Percentiles rank a stretch among this genome's conserved stretches.
Conservation (phyloP, 1,140 invertebrate species). For the Hylaeus anthracinus region DNA sequence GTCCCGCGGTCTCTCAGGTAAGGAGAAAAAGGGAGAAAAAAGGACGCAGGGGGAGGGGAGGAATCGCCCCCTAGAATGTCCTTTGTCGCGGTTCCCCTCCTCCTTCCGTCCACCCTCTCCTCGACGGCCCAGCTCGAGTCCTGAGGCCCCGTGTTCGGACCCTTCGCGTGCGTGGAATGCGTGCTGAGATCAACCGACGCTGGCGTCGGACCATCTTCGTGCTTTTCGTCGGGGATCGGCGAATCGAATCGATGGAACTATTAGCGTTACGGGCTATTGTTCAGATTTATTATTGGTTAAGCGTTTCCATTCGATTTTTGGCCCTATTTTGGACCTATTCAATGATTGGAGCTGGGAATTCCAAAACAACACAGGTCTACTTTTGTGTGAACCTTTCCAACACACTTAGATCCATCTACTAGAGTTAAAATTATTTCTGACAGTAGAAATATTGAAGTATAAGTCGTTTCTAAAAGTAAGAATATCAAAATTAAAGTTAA, state of each 20-base stretch:
- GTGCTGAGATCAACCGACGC: slow-evolving; percentile 36
- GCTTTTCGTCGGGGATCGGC: slow-evolving; percentile 1
- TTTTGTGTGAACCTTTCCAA: too few species aligned
- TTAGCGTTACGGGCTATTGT: neutral
- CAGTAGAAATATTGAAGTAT: too few species aligned
- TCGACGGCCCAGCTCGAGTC: slow-evolving; percentile 40
- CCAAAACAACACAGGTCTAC: too few species aligned
- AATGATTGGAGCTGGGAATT: too few species aligned
- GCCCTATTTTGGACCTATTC: too few species aligned
- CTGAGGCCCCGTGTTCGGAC: slow-evolving; percentile 50
- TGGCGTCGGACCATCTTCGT: neutral
- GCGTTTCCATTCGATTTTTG: too few species aligned
- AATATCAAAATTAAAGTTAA: too few species aligned
- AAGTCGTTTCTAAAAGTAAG: too few species aligned
- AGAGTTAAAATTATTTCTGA: too few species aligned
- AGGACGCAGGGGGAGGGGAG: slow-evolving; percentile 9
- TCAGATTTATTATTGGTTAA: too few species aligned
- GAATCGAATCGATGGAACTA: too few species aligned
- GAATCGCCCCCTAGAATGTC: slow-evolving; percentile 72
- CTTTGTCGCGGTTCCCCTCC: slow-evolving; percentile 69
- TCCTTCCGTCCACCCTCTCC: slow-evolving; percentile 45
- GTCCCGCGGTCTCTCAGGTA: slow-evolving; percentile 62
- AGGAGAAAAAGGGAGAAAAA: slow-evolving; percentile 58
- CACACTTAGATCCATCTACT: too few species aligned
- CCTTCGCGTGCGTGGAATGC: slow-evolving; percentile 67